Evolutionary conservation across 2,888 invertebrate genomes (phyloP), one percentile per base, ranked within the genome.

Genomic region (Dendrolimus pini): DNA sequence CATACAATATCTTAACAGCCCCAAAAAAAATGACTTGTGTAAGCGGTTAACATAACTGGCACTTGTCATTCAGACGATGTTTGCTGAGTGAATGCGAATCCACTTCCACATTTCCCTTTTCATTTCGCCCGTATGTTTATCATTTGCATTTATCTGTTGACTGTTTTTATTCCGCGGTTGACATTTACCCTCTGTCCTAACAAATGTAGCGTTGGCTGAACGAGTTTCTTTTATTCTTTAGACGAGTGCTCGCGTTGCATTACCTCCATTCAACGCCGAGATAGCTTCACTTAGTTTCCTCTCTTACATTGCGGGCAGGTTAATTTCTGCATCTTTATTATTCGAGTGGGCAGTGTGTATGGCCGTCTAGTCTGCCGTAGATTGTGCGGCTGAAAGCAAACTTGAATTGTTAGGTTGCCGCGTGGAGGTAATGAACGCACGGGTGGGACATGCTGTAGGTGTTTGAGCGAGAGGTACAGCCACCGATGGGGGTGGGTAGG

Each of bases 241-340:
- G 82, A 80, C 79, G 77, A 88, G 88, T 88, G 86, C 80, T 82
- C 82, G 78, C 82, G 80, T 76, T 77, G 78, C 85, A 88, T 89
- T 88, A 89, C 82, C 83, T 77, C 86, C 71, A 88, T 90, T 90
- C 89, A 90, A 63, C 47, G 79, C 77, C 72, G 82, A 89, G 89
- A 90, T 89, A 86, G 89, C 85, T 88, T 89, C 89, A 89, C 89
- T 90, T 90, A 90, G 90, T 89, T 89, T 86, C 87, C 85, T 82
- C 82, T 89, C 87, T 85, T 87, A 84, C 81, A 84, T 75, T 83
- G 78, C 75, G 80, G 83, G 74, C 83, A 81, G 87, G 85, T 86
- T 89, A 89, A 90, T 90, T 90, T 82, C 84, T 89, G 84, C 85
- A 88, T 89, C 89, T 89, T 89, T 89, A 89, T 89, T 89, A 90